Evolutionary conservation across 1,140 invertebrate genomes (phyloP), one percentile per base, ranked within the genome.

Genomic region (Diachasmimorpha longicaudata): DNA sequence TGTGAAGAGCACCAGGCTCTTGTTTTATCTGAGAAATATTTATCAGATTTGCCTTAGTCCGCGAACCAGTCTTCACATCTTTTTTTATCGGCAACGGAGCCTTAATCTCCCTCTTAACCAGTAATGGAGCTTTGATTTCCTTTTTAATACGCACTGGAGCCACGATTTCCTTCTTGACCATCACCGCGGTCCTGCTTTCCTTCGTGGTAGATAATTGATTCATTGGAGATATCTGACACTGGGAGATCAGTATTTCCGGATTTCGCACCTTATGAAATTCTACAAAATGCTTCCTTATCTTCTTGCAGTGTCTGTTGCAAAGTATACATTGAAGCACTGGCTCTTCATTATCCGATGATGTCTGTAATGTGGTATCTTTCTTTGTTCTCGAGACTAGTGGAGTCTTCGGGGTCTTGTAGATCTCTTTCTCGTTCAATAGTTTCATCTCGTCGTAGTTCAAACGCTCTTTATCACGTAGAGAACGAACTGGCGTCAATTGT

Each of bases 181-280:
- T 21, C 42, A 25, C 21, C 4, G 68, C 37, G 6, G 31, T 6
- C 31, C 10, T n/a, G 66, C 16, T 23, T 5, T 70, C 44, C 9
- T 46, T 21, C 9, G 0, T 31, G 39, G 48, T 52, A 44, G 21
- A 19, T 44, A 4, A 14, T 10, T 4, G 25, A 39, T 13, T 55
- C 13, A 48, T 19, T 19, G 44, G 25, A 10, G 25, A 4, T 31
- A 25, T 0, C 25, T 21, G 9, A 46, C 73, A 79, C 25, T 79
- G 77, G n/a, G 69, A 21, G 10, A 78, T 74, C 39, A 82, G 72
- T 36, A 79, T 46, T 1, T 79, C 75, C 2, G 78, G 77, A 42
- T 39, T 79, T 80, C 10, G 78, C 42, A 78, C 85, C 77, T 88
- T 88, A 75, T 89, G 87, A 73, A 88, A 89, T 19, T 82, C 79